Evolutionary conservation across 2,888 invertebrate genomes (phyloP).

Genomic region (Emmelina monodactyla): DNA sequence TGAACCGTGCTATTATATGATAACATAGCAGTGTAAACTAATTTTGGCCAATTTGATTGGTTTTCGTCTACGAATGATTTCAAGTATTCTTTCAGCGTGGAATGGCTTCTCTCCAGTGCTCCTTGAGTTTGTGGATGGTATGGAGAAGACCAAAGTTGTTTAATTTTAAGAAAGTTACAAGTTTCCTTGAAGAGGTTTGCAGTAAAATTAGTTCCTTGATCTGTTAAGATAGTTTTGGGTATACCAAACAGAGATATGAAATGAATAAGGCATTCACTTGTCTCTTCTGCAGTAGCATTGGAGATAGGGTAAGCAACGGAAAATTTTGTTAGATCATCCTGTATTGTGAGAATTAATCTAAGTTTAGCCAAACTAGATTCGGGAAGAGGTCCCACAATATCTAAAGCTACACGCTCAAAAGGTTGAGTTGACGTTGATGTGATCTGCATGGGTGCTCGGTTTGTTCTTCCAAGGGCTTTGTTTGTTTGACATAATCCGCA

Average conservation of each 20-base stretch:
- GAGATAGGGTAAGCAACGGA: slow-evolving; percentile 16
- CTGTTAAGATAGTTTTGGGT: slow-evolving; percentile 25
- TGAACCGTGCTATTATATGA: slow-evolving; percentile 22
- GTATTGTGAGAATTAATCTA: slow-evolving; percentile 13
- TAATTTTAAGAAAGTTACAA: slow-evolving; percentile 15
- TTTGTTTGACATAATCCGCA: background rate
- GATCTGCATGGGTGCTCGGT: slow-evolving; percentile 9
- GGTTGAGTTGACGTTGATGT: slow-evolving; percentile 10
- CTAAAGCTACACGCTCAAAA: slow-evolving; percentile 9
- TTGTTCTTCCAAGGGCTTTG: background rate
- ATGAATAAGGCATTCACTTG: slow-evolving; percentile 19
- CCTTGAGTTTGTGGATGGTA: slow-evolving; percentile 20
- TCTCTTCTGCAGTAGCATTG: slow-evolving; percentile 14
- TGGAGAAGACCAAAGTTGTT: slow-evolving; percentile 17
- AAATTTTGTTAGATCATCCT: slow-evolving; percentile 19
- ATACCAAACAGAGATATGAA: slow-evolving; percentile 28
- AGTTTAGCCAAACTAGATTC: slow-evolving; percentile 5
- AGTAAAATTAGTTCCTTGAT: slow-evolving; percentile 25
- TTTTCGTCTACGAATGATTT: slow-evolving; percentile 16
- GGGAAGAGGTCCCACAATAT: slow-evolving; percentile 9
- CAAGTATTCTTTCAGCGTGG: slow-evolving; percentile 17
- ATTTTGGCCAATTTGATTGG: slow-evolving; percentile 23
- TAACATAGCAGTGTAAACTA: slow-evolving; percentile 22
- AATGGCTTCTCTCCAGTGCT: slow-evolving; percentile 16
- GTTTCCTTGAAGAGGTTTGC: slow-evolving; percentile 15